A percentile compares a stretch with the other conserved stretches of the same genome.
Evolutionary conservation across 2,888 invertebrate species (phyloP).

Genomic region (Pteria penguin): DNA sequence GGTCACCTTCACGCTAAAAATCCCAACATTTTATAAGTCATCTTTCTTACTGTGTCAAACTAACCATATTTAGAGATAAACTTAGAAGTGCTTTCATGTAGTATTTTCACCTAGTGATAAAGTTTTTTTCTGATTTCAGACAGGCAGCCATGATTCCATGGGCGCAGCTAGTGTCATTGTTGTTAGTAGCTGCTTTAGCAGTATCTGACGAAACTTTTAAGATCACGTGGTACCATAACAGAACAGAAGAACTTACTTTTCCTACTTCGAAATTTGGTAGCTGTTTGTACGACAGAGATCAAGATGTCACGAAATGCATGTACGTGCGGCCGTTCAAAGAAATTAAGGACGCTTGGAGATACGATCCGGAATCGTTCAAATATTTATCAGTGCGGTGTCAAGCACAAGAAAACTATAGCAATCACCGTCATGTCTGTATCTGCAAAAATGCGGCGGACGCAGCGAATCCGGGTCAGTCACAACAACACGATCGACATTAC

Average conservation of each 20-base stretch:
- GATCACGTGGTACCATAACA: not conserved
- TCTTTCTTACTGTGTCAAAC: too few relatives aligned
- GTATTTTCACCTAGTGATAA: too few relatives aligned
- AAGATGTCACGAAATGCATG: slow-evolving; percentile 34
- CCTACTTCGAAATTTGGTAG: not conserved
- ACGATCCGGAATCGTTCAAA: slow-evolving; percentile 8
- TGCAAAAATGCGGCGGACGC: slow-evolving; percentile 41
- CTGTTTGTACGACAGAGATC: slow-evolving; percentile 15
- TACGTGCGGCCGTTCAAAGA: slow-evolving; percentile 21
- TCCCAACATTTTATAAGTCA: too few relatives aligned
- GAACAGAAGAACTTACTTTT: not conserved
- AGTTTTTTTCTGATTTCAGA: too few relatives aligned
- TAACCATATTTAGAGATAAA: too few relatives aligned
- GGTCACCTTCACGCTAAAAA: too few relatives aligned
- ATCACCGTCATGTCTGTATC: slow-evolving; percentile 26
- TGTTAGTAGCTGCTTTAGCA: too few relatives aligned
- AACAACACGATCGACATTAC: slow-evolving; percentile 31
- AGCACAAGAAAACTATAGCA: slow-evolving; percentile 30
- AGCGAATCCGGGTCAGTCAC: slow-evolving; percentile 30
- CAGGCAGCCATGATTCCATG: too few relatives aligned
- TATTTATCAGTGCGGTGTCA: slow-evolving; percentile 36
- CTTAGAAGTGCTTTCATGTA: too few relatives aligned
- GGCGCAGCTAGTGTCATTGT: too few relatives aligned
- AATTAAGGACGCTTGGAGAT: slow-evolving; percentile 29
- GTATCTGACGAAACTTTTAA: too few relatives aligned